Percentiles rank a stretch among this genome's conserved stretches.
phyloP scores from a whole-genome alignment of 2,888 invertebrate species.

The Agrochola lota region DNA sequence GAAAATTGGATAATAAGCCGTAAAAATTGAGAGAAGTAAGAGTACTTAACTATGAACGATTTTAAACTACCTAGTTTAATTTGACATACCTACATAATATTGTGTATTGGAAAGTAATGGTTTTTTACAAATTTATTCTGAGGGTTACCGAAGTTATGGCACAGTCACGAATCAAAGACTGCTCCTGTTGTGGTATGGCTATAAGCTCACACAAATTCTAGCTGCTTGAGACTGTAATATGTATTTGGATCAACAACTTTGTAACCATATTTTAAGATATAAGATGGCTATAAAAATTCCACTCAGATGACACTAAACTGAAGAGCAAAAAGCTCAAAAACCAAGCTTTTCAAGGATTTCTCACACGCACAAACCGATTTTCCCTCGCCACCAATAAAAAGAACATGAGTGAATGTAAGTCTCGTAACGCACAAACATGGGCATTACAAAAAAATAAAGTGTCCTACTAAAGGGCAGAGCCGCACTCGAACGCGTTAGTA shows the following conservation, averaged over 20 bases:
- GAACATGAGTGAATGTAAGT: slow-evolving; percentile 80
- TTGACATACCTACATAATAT: too few species aligned
- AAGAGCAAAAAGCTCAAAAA: neutral
- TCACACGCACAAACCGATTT: slow-evolving; percentile 74
- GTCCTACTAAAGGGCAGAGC: slow-evolving; percentile 87
- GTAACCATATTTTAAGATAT: neutral
- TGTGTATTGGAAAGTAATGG: too few species aligned
- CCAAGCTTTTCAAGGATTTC: slow-evolving; percentile 72
- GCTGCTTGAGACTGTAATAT: neutral
- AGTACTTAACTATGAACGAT: too few species aligned
- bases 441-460: slow-evolving; percentile 84
- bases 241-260: neutral
- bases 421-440: slow-evolving; percentile 71
- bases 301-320: neutral
- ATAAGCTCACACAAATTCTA: neutral
- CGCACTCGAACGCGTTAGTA: slow-evolving; percentile 83
- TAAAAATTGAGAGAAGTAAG: too few species aligned
- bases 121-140: too few species aligned
- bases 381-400: slow-evolving; percentile 78
- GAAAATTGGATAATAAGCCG: too few species aligned
- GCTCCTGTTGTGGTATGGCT: neutral
- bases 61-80: too few species aligned
- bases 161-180: neutral
- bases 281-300: neutral
- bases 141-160: neutral